Evolutionary conservation across 2,888 invertebrate species (phyloP).

Genomic region (Sarcophaga subvicina): DNA sequence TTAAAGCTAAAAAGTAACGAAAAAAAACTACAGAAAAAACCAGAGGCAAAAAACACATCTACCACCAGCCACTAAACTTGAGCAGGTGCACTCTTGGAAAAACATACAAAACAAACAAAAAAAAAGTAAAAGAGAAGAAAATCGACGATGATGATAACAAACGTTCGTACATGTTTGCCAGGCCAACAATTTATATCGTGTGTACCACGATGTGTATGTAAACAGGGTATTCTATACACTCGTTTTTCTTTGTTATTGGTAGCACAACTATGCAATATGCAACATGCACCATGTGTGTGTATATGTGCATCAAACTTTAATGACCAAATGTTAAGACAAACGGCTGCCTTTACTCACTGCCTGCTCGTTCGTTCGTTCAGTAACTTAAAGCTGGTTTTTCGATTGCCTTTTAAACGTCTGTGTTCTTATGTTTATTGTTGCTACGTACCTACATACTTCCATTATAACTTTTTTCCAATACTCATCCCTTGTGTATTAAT

Average conservation of each 20-base stretch:
- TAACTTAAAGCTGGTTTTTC: conserved; percentile 55
- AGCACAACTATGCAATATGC: conserved; percentile 13
- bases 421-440: conserved; percentile 21
- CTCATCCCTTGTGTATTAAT: conserved; percentile 40
- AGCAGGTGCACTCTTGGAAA: conserved; percentile 71
- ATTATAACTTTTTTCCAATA: conserved; percentile 64
- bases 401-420: conserved; percentile 38
- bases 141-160: background rate
- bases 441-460: conserved; percentile 40
- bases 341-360: background rate
- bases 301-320: conserved; percentile 50
- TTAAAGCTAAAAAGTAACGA: conserved; percentile 59
- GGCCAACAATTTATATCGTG: conserved; percentile 27
- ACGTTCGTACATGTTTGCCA: conserved; percentile 10
- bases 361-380: background rate
- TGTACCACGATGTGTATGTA: background rate
- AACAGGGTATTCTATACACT: conserved; percentile 42
- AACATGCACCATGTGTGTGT: conserved; percentile 35
- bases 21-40: conserved; percentile 34
- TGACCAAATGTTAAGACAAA: conserved; percentile 46
- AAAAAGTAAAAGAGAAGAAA: conserved; percentile 34
- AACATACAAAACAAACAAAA: conserved; percentile 46
- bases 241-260: conserved; percentile 8
- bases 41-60: conserved; percentile 65
- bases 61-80: conserved; percentile 71